Evolutionary conservation across 2,797 vertebrate species (phyloP), one percentile per base, ranked within the genome.

Genomic region (Lepilemur septentrionalis): DNA sequence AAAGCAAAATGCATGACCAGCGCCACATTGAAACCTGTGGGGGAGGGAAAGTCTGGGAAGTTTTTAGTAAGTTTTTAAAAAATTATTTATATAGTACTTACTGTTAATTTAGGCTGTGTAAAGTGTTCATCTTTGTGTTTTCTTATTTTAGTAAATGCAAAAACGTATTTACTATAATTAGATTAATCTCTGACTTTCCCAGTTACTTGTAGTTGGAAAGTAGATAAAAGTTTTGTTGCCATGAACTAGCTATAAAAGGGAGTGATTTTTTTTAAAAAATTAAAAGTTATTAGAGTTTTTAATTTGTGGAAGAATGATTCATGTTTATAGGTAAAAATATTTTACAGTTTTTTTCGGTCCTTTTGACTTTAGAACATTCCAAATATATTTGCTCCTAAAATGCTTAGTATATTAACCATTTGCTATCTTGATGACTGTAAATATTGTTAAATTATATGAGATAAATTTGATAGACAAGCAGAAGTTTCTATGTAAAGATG

Each of bases 401-500:
- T 96, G 43, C 70, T 95, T 90, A 95, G 18, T 92, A 81, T 80
- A 46, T 94, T 94, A 94, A 90, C 22, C 9, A 94, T 4, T 89
- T 97, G 38, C 41, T 97, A 25, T 50, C 38, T 97, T 91, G 50
- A 81, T 97, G 91, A 97, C 72, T 97, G 28, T 84, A 84, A 96
- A 72, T 97, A 85, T 81, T 97, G 69, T 94, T 96, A 85, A 97
- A 15, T 96, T 92, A 17, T 96, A 94, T 92, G 52, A 88, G n/a
- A 61, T 96, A 93, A 94, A 91, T 11, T 89, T 97, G 76, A 91
- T 94, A 94, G 78, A 95, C 79, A 91, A 97, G 65, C 59, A 69
- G 72, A 95, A 59, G 5, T 88, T 98, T 97, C 92, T 97, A 67
- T 94, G 14, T 94, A 97, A 96, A 91, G 17, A 80, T 96, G 46